A percentile compares a stretch with the other conserved stretches of the same genome.
Evolutionary conservation across 2,113 vertebrate species (phyloP).

Genomic region (Trochalopteron elliotii): DNA sequence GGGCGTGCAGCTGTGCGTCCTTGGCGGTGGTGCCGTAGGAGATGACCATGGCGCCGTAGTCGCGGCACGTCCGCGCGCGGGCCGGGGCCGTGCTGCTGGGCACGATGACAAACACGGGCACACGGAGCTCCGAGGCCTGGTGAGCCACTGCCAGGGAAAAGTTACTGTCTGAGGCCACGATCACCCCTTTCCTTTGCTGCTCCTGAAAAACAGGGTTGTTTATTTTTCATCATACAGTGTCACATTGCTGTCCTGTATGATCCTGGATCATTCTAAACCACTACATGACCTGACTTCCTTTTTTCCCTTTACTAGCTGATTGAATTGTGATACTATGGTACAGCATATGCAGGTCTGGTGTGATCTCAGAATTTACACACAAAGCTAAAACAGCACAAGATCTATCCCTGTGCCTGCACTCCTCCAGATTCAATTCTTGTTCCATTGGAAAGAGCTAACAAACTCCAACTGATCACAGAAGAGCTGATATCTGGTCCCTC

Average conservation of each 20-base stretch:
- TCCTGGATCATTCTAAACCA: not conserved
- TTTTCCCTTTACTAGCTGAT: not conserved
- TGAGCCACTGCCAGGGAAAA: conserved; percentile 89
- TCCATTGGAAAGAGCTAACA: not conserved
- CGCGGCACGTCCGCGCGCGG: conserved; percentile 81
- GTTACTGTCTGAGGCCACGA: conserved; percentile 85
- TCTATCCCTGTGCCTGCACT: not conserved
- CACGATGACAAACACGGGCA: conserved; percentile 87
- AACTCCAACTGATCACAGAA: not conserved
- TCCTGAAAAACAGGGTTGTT: conserved; percentile 68
- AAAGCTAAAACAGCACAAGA: not conserved
- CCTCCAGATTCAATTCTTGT: not conserved
- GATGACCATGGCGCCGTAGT: conserved; percentile 89
- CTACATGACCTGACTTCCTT: not conserved
- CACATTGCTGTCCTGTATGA: not conserved
- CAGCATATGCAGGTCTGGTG: not conserved
- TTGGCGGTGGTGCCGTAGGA: conserved; percentile 77
- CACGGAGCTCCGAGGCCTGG: conserved; percentile 80
- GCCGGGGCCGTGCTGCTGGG: conserved; percentile 72
- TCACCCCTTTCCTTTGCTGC: conserved; percentile 89
- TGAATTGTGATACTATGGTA: not conserved
- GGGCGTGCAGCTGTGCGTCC: conserved; percentile 82
- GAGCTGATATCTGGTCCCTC: not conserved
- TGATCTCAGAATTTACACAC: not conserved
- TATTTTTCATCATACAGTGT: fast-evolving